phyloP scores from a whole-genome alignment of 2,113 vertebrate species.

The Rhynchopsitta pachyrhyncha region DNA sequence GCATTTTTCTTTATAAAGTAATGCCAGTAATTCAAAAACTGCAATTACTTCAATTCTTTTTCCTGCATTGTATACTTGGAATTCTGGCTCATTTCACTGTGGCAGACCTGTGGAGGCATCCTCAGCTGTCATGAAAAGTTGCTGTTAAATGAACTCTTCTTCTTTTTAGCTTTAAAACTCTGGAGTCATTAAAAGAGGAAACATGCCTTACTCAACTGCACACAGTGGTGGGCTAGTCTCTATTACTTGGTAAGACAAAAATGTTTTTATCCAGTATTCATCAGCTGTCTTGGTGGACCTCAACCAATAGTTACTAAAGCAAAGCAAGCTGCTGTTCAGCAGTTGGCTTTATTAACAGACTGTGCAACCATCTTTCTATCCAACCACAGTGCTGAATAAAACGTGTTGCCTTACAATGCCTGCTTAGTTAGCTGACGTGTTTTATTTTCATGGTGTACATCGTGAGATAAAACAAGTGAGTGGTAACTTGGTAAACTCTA shows the following conservation, averaged over 20 bases:
- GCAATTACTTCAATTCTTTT: not conserved
- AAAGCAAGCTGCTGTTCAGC: not conserved
- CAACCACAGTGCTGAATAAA: not conserved
- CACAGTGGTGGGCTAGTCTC: not conserved
- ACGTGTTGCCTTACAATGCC: not conserved
- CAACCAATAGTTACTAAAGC: not conserved
- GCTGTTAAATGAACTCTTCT: not conserved
- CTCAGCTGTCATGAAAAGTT: not conserved
- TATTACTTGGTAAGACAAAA: not conserved
- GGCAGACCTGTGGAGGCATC: not conserved
- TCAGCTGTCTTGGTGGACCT: not conserved
- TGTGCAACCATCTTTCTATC: not conserved
- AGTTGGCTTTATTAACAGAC: not conserved
- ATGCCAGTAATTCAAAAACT: conserved; percentile 6
- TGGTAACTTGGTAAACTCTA: not conserved
- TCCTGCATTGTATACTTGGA: not conserved
- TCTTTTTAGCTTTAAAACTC: not conserved
- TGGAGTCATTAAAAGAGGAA: not conserved
- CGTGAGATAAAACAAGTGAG: not conserved
- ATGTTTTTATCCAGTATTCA: not conserved
- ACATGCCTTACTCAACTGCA: not conserved
- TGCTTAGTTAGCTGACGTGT: not conserved
- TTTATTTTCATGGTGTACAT: not conserved
- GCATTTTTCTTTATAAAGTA: not conserved
- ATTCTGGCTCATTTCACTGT: not conserved